phyloP scores from a whole-genome alignment of 2,888 invertebrate species.

The Galerucella pusilla region DNA sequence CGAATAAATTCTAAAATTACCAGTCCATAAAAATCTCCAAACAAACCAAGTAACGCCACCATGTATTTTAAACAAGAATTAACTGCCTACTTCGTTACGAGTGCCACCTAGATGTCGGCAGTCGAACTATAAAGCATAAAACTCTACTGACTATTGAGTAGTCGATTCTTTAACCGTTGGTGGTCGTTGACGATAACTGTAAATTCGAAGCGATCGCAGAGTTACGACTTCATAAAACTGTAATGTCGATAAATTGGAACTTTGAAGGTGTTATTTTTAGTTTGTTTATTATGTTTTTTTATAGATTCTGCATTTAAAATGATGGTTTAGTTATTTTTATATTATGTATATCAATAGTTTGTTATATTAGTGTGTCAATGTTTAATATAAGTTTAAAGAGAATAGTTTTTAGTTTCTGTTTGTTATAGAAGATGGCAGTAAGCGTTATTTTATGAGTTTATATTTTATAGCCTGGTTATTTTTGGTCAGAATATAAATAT shows the following conservation, averaged over 20 bases:
- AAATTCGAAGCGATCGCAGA: constrained; percentile 25
- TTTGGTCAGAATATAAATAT: neutral
- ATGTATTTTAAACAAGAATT: constrained; percentile 33
- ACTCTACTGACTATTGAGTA: constrained; percentile 50
- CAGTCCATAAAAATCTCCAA: neutral
- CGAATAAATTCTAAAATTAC: neutral
- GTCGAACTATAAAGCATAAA: constrained; percentile 58
- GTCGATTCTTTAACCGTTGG: constrained; percentile 51
- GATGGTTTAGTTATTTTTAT: neutral
- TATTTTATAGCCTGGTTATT: neutral
- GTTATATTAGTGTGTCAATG: no score
- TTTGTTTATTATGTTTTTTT: neutral
- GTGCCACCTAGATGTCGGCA: constrained; percentile 62
- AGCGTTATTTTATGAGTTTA: constrained; percentile 1
- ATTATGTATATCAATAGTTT: neutral
- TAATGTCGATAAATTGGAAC: constrained; percentile 12
- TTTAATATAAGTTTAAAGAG: neutral
- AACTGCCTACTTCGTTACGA: constrained; percentile 24
- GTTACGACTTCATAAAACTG: constrained; percentile 28
- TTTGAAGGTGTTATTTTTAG: neutral
- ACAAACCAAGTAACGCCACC: constrained; percentile 36
- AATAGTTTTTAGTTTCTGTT: neutral
- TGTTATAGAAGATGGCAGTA: neutral
- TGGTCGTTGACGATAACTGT: constrained; percentile 46
- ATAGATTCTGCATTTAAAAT: neutral